Evolutionary conservation across 2,113 vertebrate species (phyloP), one percentile per base, ranked within the genome.

Genomic region (Reinhardtius hippoglossoides): DNA sequence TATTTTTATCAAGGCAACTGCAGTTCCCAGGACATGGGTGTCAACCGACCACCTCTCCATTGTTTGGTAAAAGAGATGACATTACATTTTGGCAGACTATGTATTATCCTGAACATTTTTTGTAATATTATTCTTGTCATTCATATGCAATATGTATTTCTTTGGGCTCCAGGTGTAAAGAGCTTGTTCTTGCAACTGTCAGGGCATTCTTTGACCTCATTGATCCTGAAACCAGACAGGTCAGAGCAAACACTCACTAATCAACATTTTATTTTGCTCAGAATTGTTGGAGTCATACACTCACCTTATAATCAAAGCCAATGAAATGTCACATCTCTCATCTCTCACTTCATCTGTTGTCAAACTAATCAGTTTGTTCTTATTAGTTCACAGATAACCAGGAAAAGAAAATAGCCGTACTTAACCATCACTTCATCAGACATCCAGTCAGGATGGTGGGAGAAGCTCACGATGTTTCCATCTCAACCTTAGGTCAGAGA

Each of bases 31-130:
- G 88, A 96, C 96, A 0, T 99, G 98, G 98, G 96, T 96, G 54
- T 99, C 98, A 80, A 98, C 97, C 60, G 98, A 99, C 73, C 98
- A 99, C 63, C 95, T 99, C 63, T 99, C 97, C 69, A 98, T 99
- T 50, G 98, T 99, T 62, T 99, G 98, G 98, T 99, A 94, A 94
- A 92, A 27, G 0, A 15, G 15, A 26, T 27, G 5, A 3, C 15
- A 1, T 74, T 55, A 27, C 46, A 9, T 26, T 44, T n/a, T 26
- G 1, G 6, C 3, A 9, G 1, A 44, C 10, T 26, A 0, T 44
- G 0, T 2, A 12, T 59, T 21, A 21, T 2, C 9, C 21, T 23
- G 54, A 23, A 10, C 12, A 16, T 9, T 24, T 78, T 60, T 54
- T 6, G 23, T 0, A 18, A 31, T 23, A 15, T 12, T 26, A 26